These are phyloP conservation scores for Rhadina sibilatrix DNA, from an alignment of 2,113 vertebrate genomes.

Conservation along the genomic window DNA sequence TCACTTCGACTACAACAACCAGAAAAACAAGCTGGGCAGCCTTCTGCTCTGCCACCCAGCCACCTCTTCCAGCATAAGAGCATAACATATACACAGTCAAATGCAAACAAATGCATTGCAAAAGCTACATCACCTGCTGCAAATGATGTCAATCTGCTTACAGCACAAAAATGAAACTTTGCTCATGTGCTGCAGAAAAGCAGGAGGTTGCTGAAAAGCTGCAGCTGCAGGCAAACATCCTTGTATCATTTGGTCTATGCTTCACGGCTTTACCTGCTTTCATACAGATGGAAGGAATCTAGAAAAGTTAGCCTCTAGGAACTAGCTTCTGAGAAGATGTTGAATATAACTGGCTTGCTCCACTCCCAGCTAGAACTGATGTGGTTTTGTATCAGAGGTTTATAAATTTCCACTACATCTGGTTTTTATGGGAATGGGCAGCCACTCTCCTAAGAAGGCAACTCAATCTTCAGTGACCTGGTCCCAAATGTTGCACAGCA, in stretches of 20 bases:
- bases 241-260: neutral
- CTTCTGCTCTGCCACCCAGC: neutral
- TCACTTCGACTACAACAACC: neutral
- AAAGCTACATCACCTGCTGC: neutral
- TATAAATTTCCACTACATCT: neutral
- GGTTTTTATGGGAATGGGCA: neutral
- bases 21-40: neutral
- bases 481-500: neutral
- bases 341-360: neutral
- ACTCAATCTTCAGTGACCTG: neutral
- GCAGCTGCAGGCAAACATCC: neutral
- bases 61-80: neutral
- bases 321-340: neutral
- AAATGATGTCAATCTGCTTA: fast-evolving
- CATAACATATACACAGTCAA: neutral
- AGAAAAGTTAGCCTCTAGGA: neutral
- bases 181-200: fast-evolving
- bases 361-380: neutral
- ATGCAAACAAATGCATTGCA: neutral
- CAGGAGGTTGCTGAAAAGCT: neutral
- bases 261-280: neutral
- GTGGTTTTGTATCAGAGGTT: neutral
- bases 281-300: neutral
- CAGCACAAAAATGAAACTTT: neutral
- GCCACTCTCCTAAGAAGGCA: neutral